Conservation (phyloP, 1,140 invertebrate species). For the Hetaerina americana region DNA sequence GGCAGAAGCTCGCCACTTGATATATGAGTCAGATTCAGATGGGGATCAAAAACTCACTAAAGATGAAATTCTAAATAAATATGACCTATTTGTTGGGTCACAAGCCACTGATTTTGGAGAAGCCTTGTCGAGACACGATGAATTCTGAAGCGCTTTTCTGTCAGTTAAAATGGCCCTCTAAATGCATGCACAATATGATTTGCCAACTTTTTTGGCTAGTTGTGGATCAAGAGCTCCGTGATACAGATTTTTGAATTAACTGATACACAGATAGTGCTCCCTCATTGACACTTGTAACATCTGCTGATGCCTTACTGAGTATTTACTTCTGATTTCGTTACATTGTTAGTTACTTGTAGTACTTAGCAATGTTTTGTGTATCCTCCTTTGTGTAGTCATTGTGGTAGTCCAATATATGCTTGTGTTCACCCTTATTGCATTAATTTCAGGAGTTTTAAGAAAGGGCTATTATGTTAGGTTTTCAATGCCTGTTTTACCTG, state of each 20-base stretch:
- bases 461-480: too few species aligned
- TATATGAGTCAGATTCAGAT: conserved; percentile 85
- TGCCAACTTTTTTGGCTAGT: background rate
- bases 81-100: conserved; percentile 95
- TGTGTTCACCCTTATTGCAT: too few species aligned
- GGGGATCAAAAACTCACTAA: conserved; percentile 82
- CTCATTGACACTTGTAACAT: too few species aligned
- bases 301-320: too few species aligned
- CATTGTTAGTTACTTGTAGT: too few species aligned
- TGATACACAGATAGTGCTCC: too few species aligned
- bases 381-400: too few species aligned
- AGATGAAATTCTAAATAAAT: conserved; percentile 87
- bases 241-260: background rate
- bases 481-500: too few species aligned
- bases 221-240: background rate
- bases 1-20: conserved; percentile 89
- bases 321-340: too few species aligned
- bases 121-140: conserved; percentile 84
- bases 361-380: too few species aligned
- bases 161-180: background rate
- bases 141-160: conserved; percentile 48
- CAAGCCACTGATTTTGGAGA: conserved; percentile 98
- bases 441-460: too few species aligned
- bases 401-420: too few species aligned
- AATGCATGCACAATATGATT: background rate